Base-by-base conservation (phyloP, 2,797 vertebrate genomes). In the Falco peregrinus region DNA sequence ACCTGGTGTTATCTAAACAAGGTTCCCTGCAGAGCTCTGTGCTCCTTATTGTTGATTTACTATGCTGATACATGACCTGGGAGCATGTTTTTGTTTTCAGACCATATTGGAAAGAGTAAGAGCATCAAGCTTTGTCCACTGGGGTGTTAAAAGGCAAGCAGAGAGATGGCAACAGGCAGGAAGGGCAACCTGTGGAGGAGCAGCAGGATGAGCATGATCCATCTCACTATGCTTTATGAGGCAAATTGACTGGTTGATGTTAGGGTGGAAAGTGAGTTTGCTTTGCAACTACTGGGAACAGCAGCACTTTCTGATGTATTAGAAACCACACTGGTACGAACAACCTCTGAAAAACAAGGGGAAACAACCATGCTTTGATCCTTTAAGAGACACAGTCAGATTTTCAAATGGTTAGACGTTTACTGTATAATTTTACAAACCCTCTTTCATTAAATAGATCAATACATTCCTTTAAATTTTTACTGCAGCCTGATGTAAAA, bases 1-100 rank as follows among this genome's bases (percentile, higher is more conserved):
- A 65, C 6, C 51, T 56, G 39, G 6, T 79, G 26, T n/a, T 85
- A 59, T 13, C 22, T 65, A 79, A 95, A 94, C 20, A 89, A 94
- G 76, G 14, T 53, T 71, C 28, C 22, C 43, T 70, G 45, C 10
- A 54, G 70, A 87, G 29, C 17, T 84, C 28, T 48, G 5, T 28
- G 50, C 59, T 87, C 54, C 69, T 96, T 82, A 37, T n/a, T 73
- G 37, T 78, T 81, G 47, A 80, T 81, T 83, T 90, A 25, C 59
- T 84, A 39, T 47, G 50, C 33, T 74, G 47, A 93, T 75, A 71
- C 45, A 26, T 64, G 50, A 57, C 22, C 47, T 61, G 70, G 33
- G 57, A 88, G 20, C 12, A 88, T 63, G 51, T 26, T 47, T 54
- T 88, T 89, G 16, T 87, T 96, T 90, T 90, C 82, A 94, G 80